Base-by-base conservation (phyloP, 2,797 vertebrate genomes). In the Syndactyla subalaris region DNA sequence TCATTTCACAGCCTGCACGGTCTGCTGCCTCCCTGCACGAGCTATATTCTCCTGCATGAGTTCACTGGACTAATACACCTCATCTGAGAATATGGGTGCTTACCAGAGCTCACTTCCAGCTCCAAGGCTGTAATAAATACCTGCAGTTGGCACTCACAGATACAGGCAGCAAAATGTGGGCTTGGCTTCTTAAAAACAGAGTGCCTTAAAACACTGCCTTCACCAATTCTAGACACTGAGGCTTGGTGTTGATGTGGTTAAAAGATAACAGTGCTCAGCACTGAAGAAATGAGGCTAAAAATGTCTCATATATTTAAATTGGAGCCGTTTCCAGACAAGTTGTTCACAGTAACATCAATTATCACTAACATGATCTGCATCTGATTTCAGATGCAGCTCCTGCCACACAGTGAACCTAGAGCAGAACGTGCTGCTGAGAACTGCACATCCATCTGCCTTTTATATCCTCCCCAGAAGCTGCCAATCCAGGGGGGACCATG, bases 301-400 rank as follows among this genome's bases (percentile, higher is more conserved):
- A 96, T 29, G 30, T 95, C 81, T 96, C 95, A 85, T 82, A 62
- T 95, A 95, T 83, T 97, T 95, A 95, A 95, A 96, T 68, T 68
- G 84, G 85, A 96, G 93, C 85, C 7, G 5, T 96, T 96, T 96
- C 93, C 78, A 96, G 94, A 94, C 93, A 95, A 94, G 95, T 93
- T 96, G 94, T 92, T 97, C 92, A 91, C 84, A 95, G 94, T 96
- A 95, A 93, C 96, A 96, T 97, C 95, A 96, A 94, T 97, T 93
- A 97, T 94, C 96, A 81, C 92, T 92, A 97, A 97, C 91, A 94
- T 43, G 92, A 95, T 97, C 95, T 96, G 88, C 95, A 95, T 95
- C 94, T 95, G 95, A 96, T 97, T 96, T 96, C 89, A 88, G 94
- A 97, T 96, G 95, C 95, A 95, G 91, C 92, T 95, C 94, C 95